Percentiles rank a stretch among this genome's conserved stretches.
Conservation (phyloP, 2,113 vertebrate species). For the Hippocampus comes region DNA sequence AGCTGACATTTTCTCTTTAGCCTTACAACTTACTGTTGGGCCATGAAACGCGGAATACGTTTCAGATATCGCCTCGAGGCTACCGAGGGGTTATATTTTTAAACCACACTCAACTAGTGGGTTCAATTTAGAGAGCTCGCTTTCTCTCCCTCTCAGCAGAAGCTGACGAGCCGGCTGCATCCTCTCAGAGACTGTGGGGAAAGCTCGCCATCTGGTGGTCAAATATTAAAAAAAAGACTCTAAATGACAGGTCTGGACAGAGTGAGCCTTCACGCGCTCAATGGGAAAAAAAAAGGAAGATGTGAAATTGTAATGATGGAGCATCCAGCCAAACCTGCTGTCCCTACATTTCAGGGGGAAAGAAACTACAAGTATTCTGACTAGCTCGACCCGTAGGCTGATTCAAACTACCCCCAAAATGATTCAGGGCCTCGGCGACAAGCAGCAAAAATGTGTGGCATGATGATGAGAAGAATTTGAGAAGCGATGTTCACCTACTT, state of each 20-base stretch:
- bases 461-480: no score
- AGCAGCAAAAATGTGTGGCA: no score
- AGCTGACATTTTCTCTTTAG: constrained; percentile 42
- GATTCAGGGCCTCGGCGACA: no score
- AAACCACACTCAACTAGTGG: constrained; percentile 25
- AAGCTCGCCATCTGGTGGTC: constrained; percentile 61
- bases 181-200: constrained; percentile 18
- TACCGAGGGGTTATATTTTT: constrained; percentile 42
- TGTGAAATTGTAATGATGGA: not conserved
- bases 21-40: constrained; percentile 28
- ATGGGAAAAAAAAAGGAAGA: no score
- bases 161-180: constrained; percentile 24
- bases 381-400: no score
- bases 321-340: not conserved
- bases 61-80: constrained; percentile 42
- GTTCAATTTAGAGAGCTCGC: constrained; percentile 49
- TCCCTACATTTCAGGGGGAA: not conserved
- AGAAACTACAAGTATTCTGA: no score
- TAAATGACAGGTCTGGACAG: not conserved
- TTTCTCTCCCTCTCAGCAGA: constrained; percentile 42
- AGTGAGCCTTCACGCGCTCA: not conserved
- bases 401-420: no score
- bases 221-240: not conserved
- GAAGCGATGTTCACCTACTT: no score
- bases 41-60: constrained; percentile 51